Base-by-base conservation (phyloP, 2,888 invertebrate genomes). In the Dolichopus griseipennis region DNA sequence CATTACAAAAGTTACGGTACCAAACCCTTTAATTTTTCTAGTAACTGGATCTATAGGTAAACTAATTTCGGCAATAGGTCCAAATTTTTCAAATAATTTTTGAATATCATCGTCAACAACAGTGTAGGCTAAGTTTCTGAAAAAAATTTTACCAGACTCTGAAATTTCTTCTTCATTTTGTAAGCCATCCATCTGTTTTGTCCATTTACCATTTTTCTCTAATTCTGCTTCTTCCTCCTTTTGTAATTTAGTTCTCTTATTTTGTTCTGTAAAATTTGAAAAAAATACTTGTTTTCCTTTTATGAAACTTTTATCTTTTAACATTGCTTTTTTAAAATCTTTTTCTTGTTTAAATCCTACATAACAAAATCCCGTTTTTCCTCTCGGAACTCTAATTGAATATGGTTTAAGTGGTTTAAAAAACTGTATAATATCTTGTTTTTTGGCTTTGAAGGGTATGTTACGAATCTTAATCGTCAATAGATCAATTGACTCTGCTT, bases 131-230 rank as follows among this genome's bases (percentile, higher is more conserved):
- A 98, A 84, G 83, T 98, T 98, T 70, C 97, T 85, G 1, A 97
- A 84, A 83, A 95, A 98, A 75, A 98, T 90, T 73, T 91, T 87
- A 2, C 98, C 98, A 72, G 96, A 95, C 78, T 94, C 94, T 0
- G 89, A 91, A 70, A 94, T 90, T 72, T 85, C 86, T 78, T 94
- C 94, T 79, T 90, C 92, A 75, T 86, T 85, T 74, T 86, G 85
- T 2, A 90, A 73, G 15, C 83, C 81, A 61, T 88, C 86, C 76
- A 87, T 85, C 76, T 90, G 88, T 21, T 83, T 82, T 70, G 83
- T 83, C 88, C 89, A 90, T 73, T 85, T 86, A 1, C 78, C 73
- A 71, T 83, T 81, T 41, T 77, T 76, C 1, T 18, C 72, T 20
- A 63, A 76, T 1, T 69, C 20, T 0, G 27, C 21, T 1, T 33